Percentiles rank a stretch among this genome's conserved stretches.
phyloP scores from a whole-genome alignment of 2,888 invertebrate species.

The Taenaris catops region DNA sequence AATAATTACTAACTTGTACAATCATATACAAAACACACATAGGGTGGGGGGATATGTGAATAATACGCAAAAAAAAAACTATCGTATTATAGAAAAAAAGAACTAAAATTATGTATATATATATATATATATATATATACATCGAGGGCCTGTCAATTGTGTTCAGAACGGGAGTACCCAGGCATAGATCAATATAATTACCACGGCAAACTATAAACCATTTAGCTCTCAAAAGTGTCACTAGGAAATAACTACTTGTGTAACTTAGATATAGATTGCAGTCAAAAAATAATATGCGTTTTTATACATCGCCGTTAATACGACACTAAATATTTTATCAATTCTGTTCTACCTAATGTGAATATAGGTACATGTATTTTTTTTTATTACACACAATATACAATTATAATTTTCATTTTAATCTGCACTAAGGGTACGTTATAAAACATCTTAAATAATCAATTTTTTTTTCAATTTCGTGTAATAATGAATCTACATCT shows the following conservation, averaged over 20 bases:
- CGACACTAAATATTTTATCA: constrained; percentile 28
- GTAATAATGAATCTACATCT: constrained; percentile 56
- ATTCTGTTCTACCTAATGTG: constrained; percentile 65
- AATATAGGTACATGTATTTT: constrained; percentile 45
- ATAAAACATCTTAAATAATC: constrained; percentile 53
- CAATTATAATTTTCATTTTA: constrained; percentile 37
- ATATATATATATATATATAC: too few species aligned
- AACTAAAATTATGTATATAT: too few species aligned
- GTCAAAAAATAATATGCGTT: constrained; percentile 39
- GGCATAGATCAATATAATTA: constrained; percentile 12
- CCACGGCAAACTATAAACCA: constrained; percentile 16
- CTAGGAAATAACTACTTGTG: constrained; percentile 36
- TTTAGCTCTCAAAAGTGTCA: constrained; percentile 18
- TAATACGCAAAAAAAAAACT: too few species aligned
- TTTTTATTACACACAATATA: constrained; percentile 22
- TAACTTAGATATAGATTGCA: constrained; percentile 34
- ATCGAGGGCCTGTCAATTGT: constrained; percentile 23
- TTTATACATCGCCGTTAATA: too few species aligned
- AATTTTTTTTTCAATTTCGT: constrained; percentile 40
- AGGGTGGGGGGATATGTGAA: too few species aligned
- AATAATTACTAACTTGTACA: constrained; percentile 9
- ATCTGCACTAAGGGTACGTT: constrained; percentile 54
- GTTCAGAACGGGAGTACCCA: constrained; percentile 15
- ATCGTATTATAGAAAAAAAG: too few species aligned
- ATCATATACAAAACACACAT: constrained; percentile 14